Evolutionary conservation across 2,797 vertebrate species (phyloP), one percentile per base, ranked within the genome.

Genomic region (Acanthis flammea): DNA sequence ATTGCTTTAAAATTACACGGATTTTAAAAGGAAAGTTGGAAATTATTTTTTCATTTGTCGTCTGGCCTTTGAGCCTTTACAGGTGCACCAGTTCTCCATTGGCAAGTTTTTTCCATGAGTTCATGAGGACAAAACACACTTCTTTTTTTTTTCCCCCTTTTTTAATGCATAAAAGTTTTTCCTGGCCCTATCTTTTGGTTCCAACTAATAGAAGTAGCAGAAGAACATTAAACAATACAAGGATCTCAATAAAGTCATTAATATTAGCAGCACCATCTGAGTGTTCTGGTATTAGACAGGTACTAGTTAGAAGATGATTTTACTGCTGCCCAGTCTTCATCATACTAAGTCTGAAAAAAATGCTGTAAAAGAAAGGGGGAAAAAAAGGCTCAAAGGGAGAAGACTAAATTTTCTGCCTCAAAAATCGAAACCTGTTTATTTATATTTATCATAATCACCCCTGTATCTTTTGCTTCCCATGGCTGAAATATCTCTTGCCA

Each of bases 51-150:
- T 94, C 79, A 66, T 91, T 95, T 92, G 68, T 68, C 0, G 1
- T 93, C 86, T 94, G 91, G 78, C 66, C 85, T 87, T 93, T 94
- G 78, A 96, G 82, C 33, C n/a, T 70, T 70, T 88, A 72, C 89
- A 87, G 92, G 84, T 96, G 84, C 58, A 83, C 31, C 30, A 33
- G 13, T 19, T 92, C 61, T 93, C 81, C 76, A 86, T 22, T 82
- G 73, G 33, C 71, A 87, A 89, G 13, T 50, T 87, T 96, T 95
- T 95, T 96, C 90, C 81, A 41, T 87, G 60, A 11, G 8, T 66
- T 78, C 51, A 35, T 67, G 42, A 87, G 57, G 45, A 90, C 28
- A 90, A 92, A 93, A 65, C 28, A 53, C 1, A 1, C 0, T 14
- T 9, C 16, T 48, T 58, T 27, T 30, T 50, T 22, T 9, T 35